Base-by-base conservation (phyloP, 92 coral and sea anemone species). In the Porites evermanni region DNA sequence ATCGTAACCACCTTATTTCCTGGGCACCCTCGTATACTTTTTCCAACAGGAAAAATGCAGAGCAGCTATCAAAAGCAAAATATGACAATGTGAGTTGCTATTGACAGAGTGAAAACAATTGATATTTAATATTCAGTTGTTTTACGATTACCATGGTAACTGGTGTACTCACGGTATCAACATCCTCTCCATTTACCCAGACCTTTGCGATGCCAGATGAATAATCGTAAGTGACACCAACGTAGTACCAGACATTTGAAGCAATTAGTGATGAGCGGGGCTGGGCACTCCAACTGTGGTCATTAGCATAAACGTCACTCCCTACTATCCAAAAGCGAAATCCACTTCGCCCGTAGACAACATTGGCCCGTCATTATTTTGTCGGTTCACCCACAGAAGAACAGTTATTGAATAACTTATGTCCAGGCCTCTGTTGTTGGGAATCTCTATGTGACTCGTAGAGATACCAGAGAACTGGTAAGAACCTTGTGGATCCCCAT, bases 401-500 rank as follows among this genome's bases (percentile, higher is more conserved):
- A 24, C 73, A 8, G 64, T 80, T 54, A 64, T 51, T 8, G 70
- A 44, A 51, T 61, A 72, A 61, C 82, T 72, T 12, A 50, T 58
- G 67, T 81, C 87, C 53, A 82, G 68, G 24, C 75, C 75, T 24
- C 70, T 16, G 32, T 72, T 75, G 17, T 71, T 58, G 63, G 85
- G 75, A 12, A 81, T 29, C 7, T 80, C 87, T 20, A 87, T 87
- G 64, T 79, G 78, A 47, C 86, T 73, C 67, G 72, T 56, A 11
- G 80, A 18, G 53, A 50, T 79, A 12, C 87, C 87, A 21, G 64
- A 78, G 56, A 81, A 64, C 73, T 83, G n/a, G 64, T 82, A 75
- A n/a, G 87, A 65, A 70, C 84, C 91, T 32, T 68, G 68, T 87
- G 79, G 74, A 67, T 53, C 52, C 50, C 90, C 79, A 51, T 63